phyloP scores from a whole-genome alignment of 2,888 invertebrate species.

The Zele albiditarsus region DNA sequence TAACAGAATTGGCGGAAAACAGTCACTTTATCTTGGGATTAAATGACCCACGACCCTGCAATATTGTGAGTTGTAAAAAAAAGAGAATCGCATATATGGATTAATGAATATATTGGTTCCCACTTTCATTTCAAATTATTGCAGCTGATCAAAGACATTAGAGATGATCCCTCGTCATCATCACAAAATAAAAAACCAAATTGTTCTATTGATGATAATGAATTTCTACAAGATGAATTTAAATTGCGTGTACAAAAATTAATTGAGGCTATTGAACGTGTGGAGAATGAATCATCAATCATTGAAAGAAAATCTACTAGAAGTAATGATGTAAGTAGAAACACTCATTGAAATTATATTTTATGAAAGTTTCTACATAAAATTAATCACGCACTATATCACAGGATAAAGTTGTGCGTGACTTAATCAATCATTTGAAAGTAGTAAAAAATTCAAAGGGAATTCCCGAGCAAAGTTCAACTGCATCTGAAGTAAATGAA shows the following conservation, averaged over 20 bases:
- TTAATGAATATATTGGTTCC: background rate
- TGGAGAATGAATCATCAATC: background rate
- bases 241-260: background rate
- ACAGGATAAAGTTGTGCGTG: background rate
- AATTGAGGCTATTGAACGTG: background rate
- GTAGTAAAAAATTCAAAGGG: background rate
- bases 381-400: background rate
- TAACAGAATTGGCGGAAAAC: constrained; percentile 48
- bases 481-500: background rate
- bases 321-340: background rate
- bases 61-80: background rate
- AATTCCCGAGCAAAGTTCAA: background rate
- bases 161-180: background rate
- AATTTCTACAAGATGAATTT: background rate
- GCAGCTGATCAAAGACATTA: background rate
- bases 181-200: background rate
- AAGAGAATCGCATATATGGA: background rate
- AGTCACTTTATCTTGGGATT: constrained; percentile 47
- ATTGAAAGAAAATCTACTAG: background rate
- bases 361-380: background rate
- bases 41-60: background rate
- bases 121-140: background rate
- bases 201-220: background rate
- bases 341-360: background rate
- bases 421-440: constrained; percentile 4